Base-by-base conservation (phyloP, 1,140 invertebrate genomes). In the Ooceraea biroi region DNA sequence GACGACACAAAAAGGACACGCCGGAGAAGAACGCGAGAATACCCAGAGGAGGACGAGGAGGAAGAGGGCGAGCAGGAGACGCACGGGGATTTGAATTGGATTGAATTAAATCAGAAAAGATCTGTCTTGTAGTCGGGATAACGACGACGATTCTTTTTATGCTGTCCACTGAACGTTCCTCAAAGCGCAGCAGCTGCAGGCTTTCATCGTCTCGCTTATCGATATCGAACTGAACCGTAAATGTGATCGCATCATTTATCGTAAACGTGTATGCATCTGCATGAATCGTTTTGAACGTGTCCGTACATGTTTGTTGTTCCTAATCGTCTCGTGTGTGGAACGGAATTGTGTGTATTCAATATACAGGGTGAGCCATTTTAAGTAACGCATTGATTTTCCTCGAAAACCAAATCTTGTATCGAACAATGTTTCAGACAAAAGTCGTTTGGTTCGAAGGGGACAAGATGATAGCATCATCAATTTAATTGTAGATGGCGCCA, bases 51-150 rank as follows among this genome's bases (percentile, higher is more conserved):
- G 50, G 22, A n/a, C n/a, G 68, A 48, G 27, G 41, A 36, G 46
- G n/a, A 66, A 27, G 27, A 12, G 5, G 44, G 25, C 30, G 27
- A 46, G 22, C 55, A 46, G 25, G 4, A 57, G n/a, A n/a, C n/a
- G n/a, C n/a, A n/a, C n/a, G n/a, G n/a, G 41, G 80, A 17, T 76
- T 60, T 52, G 41, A 69, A 19, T 44, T 41, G 57, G 60, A 87
- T 86, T 44, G 63, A 80, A 87, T 88, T 80, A 88, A 44, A 76
- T 58, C n/a, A 30, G 0, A 36, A 30, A 17, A 58, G 76, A 22
- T 52, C 4, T 2, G n/a, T 25, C 30, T 41, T 30, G 19, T 12
- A 2, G 25, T 30, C 2, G 17, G 46, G 19, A 30, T 60, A 65
- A 84, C 55, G 61, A 41, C 25, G 25, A 50, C 11, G 22, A 36